Conservation (phyloP, 2,113 vertebrate species). For the Nycticorax nycticorax region DNA sequence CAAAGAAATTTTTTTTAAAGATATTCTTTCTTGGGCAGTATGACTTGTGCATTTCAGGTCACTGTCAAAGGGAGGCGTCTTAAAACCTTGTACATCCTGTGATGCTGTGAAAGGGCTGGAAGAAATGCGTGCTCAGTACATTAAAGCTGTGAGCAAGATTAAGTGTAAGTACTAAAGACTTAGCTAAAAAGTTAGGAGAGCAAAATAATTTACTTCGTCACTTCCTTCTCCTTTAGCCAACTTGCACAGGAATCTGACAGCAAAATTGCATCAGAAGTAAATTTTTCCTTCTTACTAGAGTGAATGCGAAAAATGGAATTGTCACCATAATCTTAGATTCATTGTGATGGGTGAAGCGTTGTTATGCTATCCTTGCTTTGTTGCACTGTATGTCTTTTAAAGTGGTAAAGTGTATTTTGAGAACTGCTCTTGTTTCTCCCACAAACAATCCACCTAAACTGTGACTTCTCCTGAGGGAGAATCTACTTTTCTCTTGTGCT, state of each 20-base stretch:
- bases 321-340: neutral
- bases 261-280: neutral
- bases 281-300: neutral
- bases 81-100: slow-evolving; percentile 55
- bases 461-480: neutral
- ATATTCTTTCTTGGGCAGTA: neutral
- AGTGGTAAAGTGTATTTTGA: neutral
- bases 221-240: neutral
- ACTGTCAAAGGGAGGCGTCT: slow-evolving; percentile 53
- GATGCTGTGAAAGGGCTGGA: slow-evolving; percentile 79
- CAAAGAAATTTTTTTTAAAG: neutral
- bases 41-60: slow-evolving; percentile 61
- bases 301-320: neutral
- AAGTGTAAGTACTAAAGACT: slow-evolving; percentile 78
- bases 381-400: neutral
- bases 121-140: slow-evolving; percentile 91
- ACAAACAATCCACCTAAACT: neutral
- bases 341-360: neutral
- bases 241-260: neutral
- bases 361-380: neutral
- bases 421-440: neutral
- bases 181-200: neutral
- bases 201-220: neutral
- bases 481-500: neutral
- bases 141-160: slow-evolving; percentile 90